Base-by-base conservation (phyloP, 2,888 invertebrate species). In the Andrena hattorfiana region DNA sequence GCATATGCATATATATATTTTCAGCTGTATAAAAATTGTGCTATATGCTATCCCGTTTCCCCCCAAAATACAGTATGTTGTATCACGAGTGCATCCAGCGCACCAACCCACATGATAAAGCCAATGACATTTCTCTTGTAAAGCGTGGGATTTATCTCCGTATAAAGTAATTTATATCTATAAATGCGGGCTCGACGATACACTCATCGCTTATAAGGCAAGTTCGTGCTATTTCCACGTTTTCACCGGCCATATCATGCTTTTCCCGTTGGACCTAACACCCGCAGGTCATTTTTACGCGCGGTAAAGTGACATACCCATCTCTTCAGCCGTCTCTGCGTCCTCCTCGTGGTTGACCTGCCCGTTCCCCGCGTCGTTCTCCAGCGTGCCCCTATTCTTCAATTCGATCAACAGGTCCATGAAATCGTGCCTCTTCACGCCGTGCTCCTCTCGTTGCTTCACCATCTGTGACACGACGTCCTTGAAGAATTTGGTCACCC, bases 391-490 rank as follows among this genome's bases (percentile, higher is more conserved):
- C 49, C 89, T 91, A 73, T 93, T 91, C 84, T 92, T 94, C n/a
- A 94, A 76, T 68, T 94, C 93, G 60, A 94, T 89, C 80, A 94
- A 85, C 26, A 94, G 87, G 84, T 94, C 94, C 89, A 94, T 92
- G 76, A 94, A 94, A 84, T 94, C 94, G 82, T 94, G 90, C 62
- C 93, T 89, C 69, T 91, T 93, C 30, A 88, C 74, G 7, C 82
- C 90, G 13, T 89, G 84, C n/a, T 87, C 81, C 73, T 93, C 90
- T 13, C 94, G 89, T 74, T 93, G 90, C 6, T 78, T 86, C 63
- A 94, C 90, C 89, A 94, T 92, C 75, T 93, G 92, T 30, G 91
- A 91, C 13, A 94, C 94, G 23, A 93, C 91, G 70, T 90, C 78
- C 64, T 88, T 88, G 83, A 94, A 94, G 84, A 94, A 94, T 13